Evolutionary conservation across 2,888 invertebrate species (phyloP).

Genomic region (Macrosiphum euphorbiae): DNA sequence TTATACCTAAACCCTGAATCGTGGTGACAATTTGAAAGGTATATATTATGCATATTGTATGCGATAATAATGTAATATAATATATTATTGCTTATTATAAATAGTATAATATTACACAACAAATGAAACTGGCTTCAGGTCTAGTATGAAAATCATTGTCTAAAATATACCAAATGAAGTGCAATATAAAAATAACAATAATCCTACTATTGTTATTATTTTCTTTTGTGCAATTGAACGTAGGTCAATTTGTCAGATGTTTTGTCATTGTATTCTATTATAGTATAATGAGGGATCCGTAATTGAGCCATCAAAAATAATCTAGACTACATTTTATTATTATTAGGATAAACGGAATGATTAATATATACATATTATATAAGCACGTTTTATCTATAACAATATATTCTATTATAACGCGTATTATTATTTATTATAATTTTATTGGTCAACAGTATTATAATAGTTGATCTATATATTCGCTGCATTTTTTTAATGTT

Average conservation of each 20-base stretch:
- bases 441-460: neutral
- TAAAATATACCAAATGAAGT: conserved; percentile 34
- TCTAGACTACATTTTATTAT: conserved; percentile 38
- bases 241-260: conserved; percentile 59
- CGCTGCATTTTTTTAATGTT: neutral
- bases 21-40: neutral
- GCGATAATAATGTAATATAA: conserved; percentile 28
- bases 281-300: conserved; percentile 5
- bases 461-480: neutral
- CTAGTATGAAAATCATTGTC: conserved; percentile 39
- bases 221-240: conserved; percentile 39
- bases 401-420: neutral
- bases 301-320: conserved; percentile 51
- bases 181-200: conserved; percentile 36
- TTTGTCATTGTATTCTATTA: conserved; percentile 30
- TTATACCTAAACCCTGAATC: neutral
- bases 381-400: neutral
- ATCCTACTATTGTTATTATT: conserved; percentile 49
- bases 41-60: neutral
- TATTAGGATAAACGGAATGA: neutral
- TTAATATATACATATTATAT: neutral
- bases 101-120: neutral
- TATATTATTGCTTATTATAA: neutral
- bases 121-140: conserved; percentile 31
- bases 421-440: conserved; percentile 1